Evolutionary conservation across 1,140 invertebrate genomes (phyloP), one percentile per base, ranked within the genome.

Genomic region (Drosophila kohkoa): DNA sequence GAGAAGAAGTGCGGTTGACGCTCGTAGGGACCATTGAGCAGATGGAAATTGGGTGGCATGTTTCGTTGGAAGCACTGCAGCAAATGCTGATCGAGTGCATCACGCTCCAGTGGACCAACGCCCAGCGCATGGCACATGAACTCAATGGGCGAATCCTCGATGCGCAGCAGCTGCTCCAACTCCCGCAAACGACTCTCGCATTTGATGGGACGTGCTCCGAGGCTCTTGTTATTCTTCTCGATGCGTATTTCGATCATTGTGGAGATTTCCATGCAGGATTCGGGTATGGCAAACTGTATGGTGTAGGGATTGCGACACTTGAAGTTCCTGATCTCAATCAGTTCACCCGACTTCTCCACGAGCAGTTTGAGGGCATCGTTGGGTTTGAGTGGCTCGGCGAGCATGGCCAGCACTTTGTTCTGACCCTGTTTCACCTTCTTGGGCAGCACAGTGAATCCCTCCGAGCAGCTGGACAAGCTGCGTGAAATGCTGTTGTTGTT

Each of bases 51-150:
- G 13, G 96, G 95, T 35, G 96, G 96, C 79, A 97, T 93, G 88
- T 97, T 97, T 89, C 95, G 96, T 83, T 97, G 96, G 91, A 97
- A 97, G 46, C 95, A 94, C 71, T 95, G 95, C 60, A 97, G 93
- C 93, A 98, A 94, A 94, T 96, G 97, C 79, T 95, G 95, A 90
- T 98, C 97, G 63, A 97, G 91, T 77, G 96, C 95, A 71, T 97
- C 96, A 16, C 95, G 94, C 75, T 96, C 96, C 3, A 95, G 94
- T 0, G 95, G 94, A 87, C 95, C 96, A 77, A 97, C 96, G 35
- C 96, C 96, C 65, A 98, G 93, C 1, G 96, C 96, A 94, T 97
- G 96, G 77, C 97, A 97, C 95, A 98, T 96, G 83, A 97, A 97
- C 87, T 97, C 96, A 35, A 97, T 92, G 0, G 97, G 97, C 92